Conservation (phyloP, 2,113 vertebrate species). For the Coracopsis vasa region DNA sequence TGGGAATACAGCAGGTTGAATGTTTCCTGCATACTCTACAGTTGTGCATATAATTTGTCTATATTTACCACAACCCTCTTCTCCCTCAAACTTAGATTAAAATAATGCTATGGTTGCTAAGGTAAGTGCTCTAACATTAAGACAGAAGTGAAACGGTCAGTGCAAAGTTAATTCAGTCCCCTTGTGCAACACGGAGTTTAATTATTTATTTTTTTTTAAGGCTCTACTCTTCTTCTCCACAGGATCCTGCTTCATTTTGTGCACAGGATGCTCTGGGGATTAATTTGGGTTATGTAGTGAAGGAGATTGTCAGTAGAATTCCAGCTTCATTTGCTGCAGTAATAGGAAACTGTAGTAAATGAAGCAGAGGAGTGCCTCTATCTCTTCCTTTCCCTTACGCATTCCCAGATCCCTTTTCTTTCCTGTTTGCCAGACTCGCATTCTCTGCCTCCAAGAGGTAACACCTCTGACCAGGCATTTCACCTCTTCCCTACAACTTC, state of each 20-base stretch:
- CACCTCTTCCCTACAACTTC: neutral
- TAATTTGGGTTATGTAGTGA: constrained; percentile 42
- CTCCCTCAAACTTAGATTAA: neutral
- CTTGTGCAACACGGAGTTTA: neutral
- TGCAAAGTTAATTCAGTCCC: neutral
- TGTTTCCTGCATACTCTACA: neutral
- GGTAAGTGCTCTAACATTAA: neutral
- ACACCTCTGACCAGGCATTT: neutral
- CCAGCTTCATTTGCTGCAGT: constrained; percentile 45
- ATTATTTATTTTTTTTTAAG: neutral
- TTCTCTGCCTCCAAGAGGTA: rapidly evolving
- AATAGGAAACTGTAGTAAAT: constrained; percentile 30
- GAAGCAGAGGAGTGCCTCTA: neutral
- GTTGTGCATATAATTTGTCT: neutral
- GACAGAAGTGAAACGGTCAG: neutral
- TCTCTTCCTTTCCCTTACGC: neutral
- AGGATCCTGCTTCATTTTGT: constrained; percentile 24
- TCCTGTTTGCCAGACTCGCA: neutral
- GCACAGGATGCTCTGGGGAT: constrained; percentile 23
- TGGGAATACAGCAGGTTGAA: neutral
- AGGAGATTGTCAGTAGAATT: constrained; percentile 17
- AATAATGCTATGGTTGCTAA: neutral
- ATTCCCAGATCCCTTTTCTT: neutral
- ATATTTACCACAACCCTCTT: neutral
- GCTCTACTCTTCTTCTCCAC: neutral